Evolutionary conservation across 2,113 vertebrate genomes (phyloP), one percentile per base, ranked within the genome.

Genomic region (Meles meles): DNA sequence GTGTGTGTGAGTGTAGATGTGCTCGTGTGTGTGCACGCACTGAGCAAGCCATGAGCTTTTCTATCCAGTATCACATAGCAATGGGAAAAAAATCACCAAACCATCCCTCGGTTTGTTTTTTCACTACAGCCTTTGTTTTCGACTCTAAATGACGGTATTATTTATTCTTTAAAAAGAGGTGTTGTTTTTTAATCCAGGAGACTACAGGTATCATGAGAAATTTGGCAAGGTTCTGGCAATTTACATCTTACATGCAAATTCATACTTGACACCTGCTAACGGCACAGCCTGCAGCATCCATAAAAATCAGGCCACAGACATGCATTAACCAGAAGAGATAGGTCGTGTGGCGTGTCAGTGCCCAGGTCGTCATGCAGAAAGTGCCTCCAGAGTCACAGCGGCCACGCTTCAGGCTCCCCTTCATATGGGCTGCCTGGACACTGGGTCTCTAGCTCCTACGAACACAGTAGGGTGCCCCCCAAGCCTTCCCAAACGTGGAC

Each of bases 371-470:
- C 6, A 0, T n/a, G 74, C 20, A n/a, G 21, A 42, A 65, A 23
- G 55, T 1, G 55, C 52, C 34, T n/a, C 39, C 34, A 17, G 69
- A n/a, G n/a, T 0, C 39, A 12, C 9, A 39, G 44, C 0, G 0
- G 14, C n/a, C 47, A 2, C 2, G 3, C 34, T 8, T 3, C 15
- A 11, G 49, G 31, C 67, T 25, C 8, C 0, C 37, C 77, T 29
- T 9, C 5, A 3, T 14, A 21, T 8, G 11, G 8, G 44, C 15
- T 23, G n/a, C 65, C 15, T 6, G 21, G 55, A 67, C 2, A 2
- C n/a, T 0, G 23, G 67, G 18, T 18, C 11, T 27, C 52, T 2
- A 13, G 44, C 34, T 1, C 23, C 15, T 2, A 0, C 1, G 2
- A 39, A 27, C 34, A 29, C 2, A 0, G n/a, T 0, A 21, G 23